Evolutionary conservation across 2,797 vertebrate genomes (phyloP), one percentile per base, ranked within the genome.

Genomic region (Oreortyx pictus): DNA sequence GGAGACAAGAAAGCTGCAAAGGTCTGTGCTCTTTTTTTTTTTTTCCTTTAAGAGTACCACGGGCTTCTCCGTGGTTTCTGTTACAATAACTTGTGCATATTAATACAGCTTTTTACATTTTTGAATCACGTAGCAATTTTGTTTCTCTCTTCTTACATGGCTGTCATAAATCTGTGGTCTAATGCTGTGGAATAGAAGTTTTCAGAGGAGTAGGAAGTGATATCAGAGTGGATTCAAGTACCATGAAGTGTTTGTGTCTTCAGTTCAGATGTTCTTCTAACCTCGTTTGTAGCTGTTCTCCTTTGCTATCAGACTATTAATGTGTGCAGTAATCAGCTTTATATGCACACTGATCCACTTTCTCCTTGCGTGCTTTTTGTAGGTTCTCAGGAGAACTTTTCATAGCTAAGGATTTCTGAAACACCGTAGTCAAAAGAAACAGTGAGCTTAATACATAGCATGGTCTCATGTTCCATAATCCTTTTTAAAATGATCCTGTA

Each of bases 1-100:
- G 99, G 99, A 39, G 99, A 99, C 97, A 99, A 99, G 96, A 99
- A 99, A 96, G 99, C 99, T 41, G 99, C 99, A 29, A 99, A 99
- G 98, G 99, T 99, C 82, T 96, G 96, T 90, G 49, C 46, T 35
- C 11, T 5, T 27, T 43, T 33, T 44, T 64, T 71, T 8, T 23
- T 68, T 15, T 39, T 39, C 24, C 22, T 23, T 50, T 50, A 24
- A 35, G 14, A 73, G 29, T 5, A 23, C 44, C 14, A 4, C 11
- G 3, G 24, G 25, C n/a, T 33, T 50, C 66, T 35, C 68, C 59
- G 18, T 29, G 2, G 37, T 75, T 62, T 52, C 3, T 15, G 14
- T 35, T 65, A 43, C 27, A 33, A 22, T 31, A 60, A 20, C 13
- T 61, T 37, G 37, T 37, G 37, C 37, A 10, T 37, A 37, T 37